phyloP scores from a whole-genome alignment of 2,113 vertebrate species.

The Phyllopteryx taeniolatus region DNA sequence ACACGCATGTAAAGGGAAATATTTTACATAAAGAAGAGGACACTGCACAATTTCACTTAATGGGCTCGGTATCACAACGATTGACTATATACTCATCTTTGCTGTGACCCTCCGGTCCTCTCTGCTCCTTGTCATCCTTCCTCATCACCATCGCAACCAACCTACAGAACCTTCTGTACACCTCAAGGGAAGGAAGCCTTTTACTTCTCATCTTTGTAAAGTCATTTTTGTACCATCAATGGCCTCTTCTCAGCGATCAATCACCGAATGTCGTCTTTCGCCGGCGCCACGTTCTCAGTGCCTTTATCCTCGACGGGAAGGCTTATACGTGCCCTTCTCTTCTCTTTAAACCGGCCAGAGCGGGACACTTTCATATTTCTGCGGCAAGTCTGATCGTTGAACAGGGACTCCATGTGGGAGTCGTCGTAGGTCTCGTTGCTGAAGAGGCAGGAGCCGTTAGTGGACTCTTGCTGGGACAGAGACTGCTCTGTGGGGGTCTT shows the following conservation, averaged over 20 bases:
- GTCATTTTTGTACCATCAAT: neutral
- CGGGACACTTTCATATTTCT: slow-evolving; percentile 88
- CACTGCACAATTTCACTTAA: neutral
- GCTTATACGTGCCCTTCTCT: slow-evolving; percentile 76
- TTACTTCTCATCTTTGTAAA: neutral
- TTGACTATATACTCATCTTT: neutral
- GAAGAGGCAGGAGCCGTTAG: slow-evolving; percentile 40
- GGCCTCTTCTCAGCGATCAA: neutral
- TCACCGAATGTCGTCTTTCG: slow-evolving; percentile 46
- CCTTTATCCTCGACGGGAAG: slow-evolving; percentile 78
- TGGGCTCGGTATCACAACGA: neutral
- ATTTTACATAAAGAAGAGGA: slow-evolving; percentile 11
- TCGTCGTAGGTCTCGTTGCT: slow-evolving; percentile 68
- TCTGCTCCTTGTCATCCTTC: slow-evolving; percentile 17
- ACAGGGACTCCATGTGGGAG: slow-evolving; percentile 58
- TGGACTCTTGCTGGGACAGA: slow-evolving; percentile 38
- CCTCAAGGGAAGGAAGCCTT: slow-evolving; percentile 20
- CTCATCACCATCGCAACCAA: slow-evolving; percentile 16
- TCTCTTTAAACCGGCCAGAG: slow-evolving; percentile 90
- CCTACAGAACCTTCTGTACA: slow-evolving; percentile 12
- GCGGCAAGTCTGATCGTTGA: slow-evolving; percentile 77
- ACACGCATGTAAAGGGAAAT: neutral
- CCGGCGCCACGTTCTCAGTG: slow-evolving; percentile 53
- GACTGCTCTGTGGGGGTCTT: slow-evolving; percentile 11
- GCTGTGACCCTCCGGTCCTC: neutral